phyloP scores from a whole-genome alignment of 2,888 invertebrate genomes.

The Perizoma affinitatum region DNA sequence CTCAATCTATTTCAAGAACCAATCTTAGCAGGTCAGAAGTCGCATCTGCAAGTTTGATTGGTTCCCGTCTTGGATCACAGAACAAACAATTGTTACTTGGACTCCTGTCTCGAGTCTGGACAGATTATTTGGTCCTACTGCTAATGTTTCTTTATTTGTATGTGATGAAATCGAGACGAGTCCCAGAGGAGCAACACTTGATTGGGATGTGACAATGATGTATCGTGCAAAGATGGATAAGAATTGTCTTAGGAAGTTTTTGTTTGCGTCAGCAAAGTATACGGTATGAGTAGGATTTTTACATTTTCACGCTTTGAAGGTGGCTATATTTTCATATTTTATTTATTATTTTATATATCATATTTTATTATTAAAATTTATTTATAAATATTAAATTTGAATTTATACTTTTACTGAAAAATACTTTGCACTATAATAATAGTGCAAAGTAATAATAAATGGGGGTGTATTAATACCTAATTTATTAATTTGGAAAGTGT shows the following conservation, averaged over 20 bases:
- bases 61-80: constrained; percentile 38
- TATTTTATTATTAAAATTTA: no score
- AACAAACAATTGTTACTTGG: constrained; percentile 20
- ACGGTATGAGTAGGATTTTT: no score
- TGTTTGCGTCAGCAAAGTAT: not conserved
- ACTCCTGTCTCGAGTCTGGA: constrained; percentile 35
- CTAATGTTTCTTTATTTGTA: constrained; percentile 50
- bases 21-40: constrained; percentile 63
- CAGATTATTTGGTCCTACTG: constrained; percentile 38
- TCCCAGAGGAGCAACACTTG: constrained; percentile 44
- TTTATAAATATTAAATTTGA: no score
- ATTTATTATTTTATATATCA: no score
- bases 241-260: constrained; percentile 22
- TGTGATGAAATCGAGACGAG: constrained; percentile 40
- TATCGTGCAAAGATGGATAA: constrained; percentile 36
- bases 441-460: no score
- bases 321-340: no score
- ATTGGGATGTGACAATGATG: constrained; percentile 52
- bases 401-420: no score
- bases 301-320: no score
- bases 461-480: no score
- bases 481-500: no score
- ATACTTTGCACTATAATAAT: no score
- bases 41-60: constrained; percentile 81
- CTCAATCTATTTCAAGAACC: constrained; percentile 31